These are phyloP conservation scores for Rhagonycha fulva DNA, from an alignment of 2,888 invertebrate genomes.

Conservation along the genomic window DNA sequence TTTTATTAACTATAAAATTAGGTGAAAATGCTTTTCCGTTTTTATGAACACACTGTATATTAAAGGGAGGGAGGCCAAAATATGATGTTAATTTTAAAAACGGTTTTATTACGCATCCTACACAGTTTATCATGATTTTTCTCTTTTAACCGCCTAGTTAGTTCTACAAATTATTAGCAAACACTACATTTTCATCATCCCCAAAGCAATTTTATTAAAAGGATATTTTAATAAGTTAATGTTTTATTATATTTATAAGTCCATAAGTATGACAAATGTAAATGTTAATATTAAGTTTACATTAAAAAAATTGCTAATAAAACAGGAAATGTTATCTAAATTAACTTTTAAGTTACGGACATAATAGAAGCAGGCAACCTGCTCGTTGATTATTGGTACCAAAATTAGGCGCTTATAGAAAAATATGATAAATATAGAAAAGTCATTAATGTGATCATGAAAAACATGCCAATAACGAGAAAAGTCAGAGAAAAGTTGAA, in stretches of 20 bases:
- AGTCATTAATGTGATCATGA: too few relatives aligned
- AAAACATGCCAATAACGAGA: too few relatives aligned
- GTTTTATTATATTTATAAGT: background rate
- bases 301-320: too few relatives aligned
- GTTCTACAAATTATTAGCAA: background rate
- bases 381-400: too few relatives aligned
- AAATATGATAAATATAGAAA: too few relatives aligned
- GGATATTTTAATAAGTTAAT: background rate
- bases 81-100: background rate
- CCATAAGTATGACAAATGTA: background rate
- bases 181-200: background rate
- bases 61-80: background rate
- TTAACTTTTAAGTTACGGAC: too few relatives aligned
- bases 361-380: too few relatives aligned
- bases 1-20: background rate
- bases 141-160: background rate
- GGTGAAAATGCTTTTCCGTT: background rate
- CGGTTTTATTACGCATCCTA: background rate
- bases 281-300: too few relatives aligned
- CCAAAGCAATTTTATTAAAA: background rate
- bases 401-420: too few relatives aligned
- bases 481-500: too few relatives aligned
- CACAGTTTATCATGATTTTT: background rate
- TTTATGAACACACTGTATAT: background rate
- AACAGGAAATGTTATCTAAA: too few relatives aligned